Conservation (phyloP, 2,113 vertebrate genomes). For the Cynoglossus semilaevis region DNA sequence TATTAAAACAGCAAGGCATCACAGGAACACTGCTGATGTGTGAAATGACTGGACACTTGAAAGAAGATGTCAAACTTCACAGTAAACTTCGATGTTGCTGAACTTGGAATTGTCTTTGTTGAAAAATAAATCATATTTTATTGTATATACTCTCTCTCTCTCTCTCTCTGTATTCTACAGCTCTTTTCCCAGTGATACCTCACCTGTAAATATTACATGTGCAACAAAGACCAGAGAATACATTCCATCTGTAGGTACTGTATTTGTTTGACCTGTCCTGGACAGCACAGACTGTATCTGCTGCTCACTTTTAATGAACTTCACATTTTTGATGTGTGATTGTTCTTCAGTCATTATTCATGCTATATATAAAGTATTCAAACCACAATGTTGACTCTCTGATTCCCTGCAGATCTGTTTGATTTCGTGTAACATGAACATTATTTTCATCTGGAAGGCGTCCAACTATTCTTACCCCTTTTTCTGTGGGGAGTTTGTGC, state of each 20-base stretch:
- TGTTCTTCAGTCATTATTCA: conserved; percentile 20
- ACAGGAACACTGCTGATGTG: conserved; percentile 12
- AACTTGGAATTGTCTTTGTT: conserved; percentile 27
- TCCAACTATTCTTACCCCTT: background rate
- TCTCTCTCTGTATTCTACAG: conserved; percentile 25
- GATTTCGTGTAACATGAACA: background rate
- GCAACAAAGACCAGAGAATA: conserved; percentile 15
- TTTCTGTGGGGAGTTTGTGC: too few relatives aligned
- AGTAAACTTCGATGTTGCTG: conserved; percentile 35
- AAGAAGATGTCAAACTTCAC: conserved; percentile 28
- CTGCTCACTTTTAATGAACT: conserved; percentile 17
- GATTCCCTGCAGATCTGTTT: conserved; percentile 44
- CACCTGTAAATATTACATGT: conserved; percentile 46
- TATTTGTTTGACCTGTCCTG: background rate
- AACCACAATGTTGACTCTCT: conserved; percentile 7
- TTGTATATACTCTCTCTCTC: conserved; percentile 16
- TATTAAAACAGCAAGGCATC: conserved; percentile 48
- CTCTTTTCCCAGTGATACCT: conserved; percentile 52
- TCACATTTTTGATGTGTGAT: conserved; percentile 24
- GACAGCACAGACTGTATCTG: background rate
- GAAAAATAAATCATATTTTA: conserved; percentile 25
- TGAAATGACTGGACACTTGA: conserved; percentile 39
- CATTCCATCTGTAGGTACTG: conserved; percentile 23
- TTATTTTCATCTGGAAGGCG: background rate
- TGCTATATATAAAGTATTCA: conserved; percentile 16